Conservation (phyloP, 1,140 invertebrate species). For the Trichomalopsis sarcophagae region DNA sequence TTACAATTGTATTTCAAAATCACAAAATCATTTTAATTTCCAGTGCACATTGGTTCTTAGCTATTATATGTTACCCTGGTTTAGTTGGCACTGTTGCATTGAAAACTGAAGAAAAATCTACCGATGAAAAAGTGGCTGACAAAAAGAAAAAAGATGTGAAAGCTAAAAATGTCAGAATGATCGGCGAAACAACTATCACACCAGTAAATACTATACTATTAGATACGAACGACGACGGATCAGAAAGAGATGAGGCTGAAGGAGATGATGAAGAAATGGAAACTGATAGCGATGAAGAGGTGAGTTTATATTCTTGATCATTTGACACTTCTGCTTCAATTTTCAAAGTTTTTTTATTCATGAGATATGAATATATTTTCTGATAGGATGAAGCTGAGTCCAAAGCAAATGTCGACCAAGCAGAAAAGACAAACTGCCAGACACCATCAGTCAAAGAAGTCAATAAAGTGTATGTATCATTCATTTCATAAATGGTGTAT, state of each 20-base stretch:
- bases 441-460: slow-evolving; percentile 50
- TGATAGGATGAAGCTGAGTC: slow-evolving; percentile 63
- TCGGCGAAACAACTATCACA: slow-evolving; percentile 83
- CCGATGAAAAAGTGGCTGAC: slow-evolving; percentile 54
- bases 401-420: slow-evolving; percentile 43
- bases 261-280: slow-evolving; percentile 84
- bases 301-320: slow-evolving; percentile 47
- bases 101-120: slow-evolving; percentile 57
- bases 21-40: slow-evolving; percentile 59
- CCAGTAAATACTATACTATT: slow-evolving; percentile 76
- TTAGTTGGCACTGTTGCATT: slow-evolving; percentile 77
- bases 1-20: slow-evolving; percentile 37
- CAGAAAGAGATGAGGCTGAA: slow-evolving; percentile 88
- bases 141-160: slow-evolving; percentile 68
- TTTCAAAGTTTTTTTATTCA: not conserved
- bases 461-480: slow-evolving; percentile 63
- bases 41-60: slow-evolving; percentile 96
- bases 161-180: slow-evolving; percentile 72
- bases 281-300: slow-evolving; percentile 71
- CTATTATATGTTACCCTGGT: slow-evolving; percentile 95
- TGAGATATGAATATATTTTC: slow-evolving; percentile 44
- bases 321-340: not conserved
- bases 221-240: slow-evolving; percentile 81
- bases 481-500: slow-evolving; percentile 16
- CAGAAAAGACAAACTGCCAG: slow-evolving; percentile 40